A percentile compares a stretch with the other conserved stretches of the same genome.
These are phyloP conservation scores for Scolanthus callimorphus DNA, from an alignment of 92 coral and sea anemone species.

Conservation along the genomic window DNA sequence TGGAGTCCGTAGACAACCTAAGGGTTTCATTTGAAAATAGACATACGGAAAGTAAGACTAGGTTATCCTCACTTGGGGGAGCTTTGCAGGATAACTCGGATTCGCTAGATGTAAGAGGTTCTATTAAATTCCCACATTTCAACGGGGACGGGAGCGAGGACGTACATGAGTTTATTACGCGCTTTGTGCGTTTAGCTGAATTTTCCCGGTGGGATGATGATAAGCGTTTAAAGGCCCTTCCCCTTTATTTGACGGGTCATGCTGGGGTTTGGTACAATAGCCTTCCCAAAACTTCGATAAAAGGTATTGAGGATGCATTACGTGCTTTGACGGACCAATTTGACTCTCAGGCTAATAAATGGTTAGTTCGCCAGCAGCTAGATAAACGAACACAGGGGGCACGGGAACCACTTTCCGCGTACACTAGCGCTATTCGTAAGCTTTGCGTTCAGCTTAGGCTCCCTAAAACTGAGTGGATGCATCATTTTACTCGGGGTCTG, in stretches of 20 bases:
- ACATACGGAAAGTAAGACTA: background rate
- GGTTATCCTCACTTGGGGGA: background rate
- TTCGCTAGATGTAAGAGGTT: background rate
- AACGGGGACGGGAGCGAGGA: slow-evolving; percentile 17
- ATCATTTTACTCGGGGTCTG: slow-evolving; percentile 10
- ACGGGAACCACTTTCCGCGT: slow-evolving; percentile 21
- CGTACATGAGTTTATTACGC: slow-evolving; percentile 16
- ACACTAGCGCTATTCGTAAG: slow-evolving; percentile 18
- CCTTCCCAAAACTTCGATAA: slow-evolving; percentile 2
- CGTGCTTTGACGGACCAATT: slow-evolving; percentile 20
- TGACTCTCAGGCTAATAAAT: slow-evolving; percentile 15
- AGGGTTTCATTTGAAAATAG: background rate
- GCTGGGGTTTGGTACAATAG: slow-evolving; percentile 27
- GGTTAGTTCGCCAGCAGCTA: slow-evolving; percentile 13
- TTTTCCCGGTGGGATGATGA: slow-evolving; percentile 20
- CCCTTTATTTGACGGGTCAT: slow-evolving; percentile 26
- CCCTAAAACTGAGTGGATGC: slow-evolving; percentile 21
- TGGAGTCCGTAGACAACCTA: background rate
- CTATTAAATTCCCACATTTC: slow-evolving; percentile 5
- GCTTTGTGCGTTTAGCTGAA: slow-evolving; percentile 17
- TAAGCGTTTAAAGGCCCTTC: slow-evolving; percentile 9
- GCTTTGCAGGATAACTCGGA: background rate
- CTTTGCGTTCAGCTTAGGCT: slow-evolving; percentile 3
- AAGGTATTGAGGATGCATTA: background rate
- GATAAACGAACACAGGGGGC: slow-evolving; percentile 8